These are phyloP conservation scores for Anthophora plumipes DNA, from an alignment of 2,888 invertebrate genomes.

Conservation along the genomic window DNA sequence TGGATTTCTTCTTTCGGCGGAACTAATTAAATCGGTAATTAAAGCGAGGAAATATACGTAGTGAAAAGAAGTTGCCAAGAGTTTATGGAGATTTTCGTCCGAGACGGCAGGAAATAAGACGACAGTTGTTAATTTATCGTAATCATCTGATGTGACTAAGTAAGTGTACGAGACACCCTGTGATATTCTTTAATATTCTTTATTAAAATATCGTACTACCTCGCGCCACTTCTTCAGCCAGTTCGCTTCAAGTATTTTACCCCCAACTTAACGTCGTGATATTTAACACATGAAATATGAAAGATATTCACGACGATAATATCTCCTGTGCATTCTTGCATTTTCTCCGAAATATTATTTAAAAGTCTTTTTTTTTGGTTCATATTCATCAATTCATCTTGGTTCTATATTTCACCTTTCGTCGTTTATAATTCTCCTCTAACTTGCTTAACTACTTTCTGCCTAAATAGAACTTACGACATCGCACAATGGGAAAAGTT, in stretches of 20 bases:
- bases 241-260: constrained; percentile 30
- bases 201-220: constrained; percentile 79
- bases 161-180: constrained; percentile 75
- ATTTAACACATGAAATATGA: not conserved
- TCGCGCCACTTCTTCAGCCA: constrained; percentile 24
- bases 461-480: too few relatives aligned
- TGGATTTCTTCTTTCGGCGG: constrained; percentile 2
- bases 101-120: constrained; percentile 54
- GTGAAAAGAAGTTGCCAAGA: constrained; percentile 20
- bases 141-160: constrained; percentile 80
- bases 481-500: too few relatives aligned
- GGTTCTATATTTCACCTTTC: not conserved
- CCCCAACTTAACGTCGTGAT: not conserved
- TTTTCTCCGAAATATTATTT: too few relatives aligned
- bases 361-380: too few relatives aligned
- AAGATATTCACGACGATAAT: too few relatives aligned
- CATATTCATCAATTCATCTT: not conserved
- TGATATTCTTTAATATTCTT: constrained; percentile 82
- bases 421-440: too few relatives aligned
- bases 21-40: constrained; percentile 71
- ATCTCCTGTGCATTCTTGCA: too few relatives aligned
- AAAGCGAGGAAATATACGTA: constrained; percentile 54
- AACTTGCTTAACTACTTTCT: too few relatives aligned
- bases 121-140: constrained; percentile 79
- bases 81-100: constrained; percentile 54